Conservation (phyloP, 2,113 vertebrate genomes). For the Paradoxurus hermaphroditus region DNA sequence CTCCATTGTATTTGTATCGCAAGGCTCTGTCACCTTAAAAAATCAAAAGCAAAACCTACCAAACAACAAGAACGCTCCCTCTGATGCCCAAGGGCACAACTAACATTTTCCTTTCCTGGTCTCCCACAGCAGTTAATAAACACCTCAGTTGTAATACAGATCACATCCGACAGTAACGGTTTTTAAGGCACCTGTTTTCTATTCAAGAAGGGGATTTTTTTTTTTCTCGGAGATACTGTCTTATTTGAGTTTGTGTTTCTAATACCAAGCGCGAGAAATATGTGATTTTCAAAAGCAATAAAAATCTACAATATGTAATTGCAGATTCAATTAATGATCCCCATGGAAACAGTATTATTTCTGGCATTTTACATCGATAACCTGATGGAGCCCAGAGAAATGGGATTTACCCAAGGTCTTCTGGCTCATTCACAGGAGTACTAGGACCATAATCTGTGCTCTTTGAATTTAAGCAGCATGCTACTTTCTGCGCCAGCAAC, state of each 20-base stretch:
- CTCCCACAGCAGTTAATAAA: background rate
- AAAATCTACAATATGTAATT: background rate
- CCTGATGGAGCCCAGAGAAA: background rate
- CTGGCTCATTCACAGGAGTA: background rate
- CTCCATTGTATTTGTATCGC: too few relatives aligned
- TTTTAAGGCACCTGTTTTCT: background rate
- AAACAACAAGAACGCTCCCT: background rate
- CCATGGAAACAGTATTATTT: background rate
- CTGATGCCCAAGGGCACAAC: background rate
- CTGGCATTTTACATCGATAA: background rate
- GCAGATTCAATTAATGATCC: background rate
- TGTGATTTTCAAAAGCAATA: background rate
- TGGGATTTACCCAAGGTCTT: background rate
- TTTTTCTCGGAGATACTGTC: background rate
- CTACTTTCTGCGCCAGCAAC: background rate
- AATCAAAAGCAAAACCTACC: background rate
- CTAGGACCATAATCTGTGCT: background rate
- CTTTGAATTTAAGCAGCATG: background rate
- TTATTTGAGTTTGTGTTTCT: background rate
- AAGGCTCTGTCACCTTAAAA: background rate
- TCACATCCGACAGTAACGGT: background rate
- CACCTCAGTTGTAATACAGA: background rate
- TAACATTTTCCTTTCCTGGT: background rate
- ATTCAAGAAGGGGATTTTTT: background rate
- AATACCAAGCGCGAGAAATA: background rate